Conservation (phyloP, 2,888 invertebrate species). For the Hipparchia sbordonii region DNA sequence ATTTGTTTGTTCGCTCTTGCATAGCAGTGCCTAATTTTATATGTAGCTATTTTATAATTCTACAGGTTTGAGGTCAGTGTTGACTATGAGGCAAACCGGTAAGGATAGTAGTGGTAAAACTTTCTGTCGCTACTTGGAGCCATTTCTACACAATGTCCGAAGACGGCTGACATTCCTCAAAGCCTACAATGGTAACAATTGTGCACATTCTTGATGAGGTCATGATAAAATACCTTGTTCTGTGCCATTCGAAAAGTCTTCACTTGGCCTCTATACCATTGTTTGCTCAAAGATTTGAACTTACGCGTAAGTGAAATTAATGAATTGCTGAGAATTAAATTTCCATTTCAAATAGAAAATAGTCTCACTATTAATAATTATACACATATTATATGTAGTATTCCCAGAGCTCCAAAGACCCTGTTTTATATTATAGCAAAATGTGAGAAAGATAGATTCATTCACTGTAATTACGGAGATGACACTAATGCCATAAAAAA, state of each 20-base stretch:
- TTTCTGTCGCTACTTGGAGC: slow-evolving; percentile 53
- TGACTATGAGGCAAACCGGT: slow-evolving; percentile 63
- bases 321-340: too few species aligned
- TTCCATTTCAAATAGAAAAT: too few species aligned
- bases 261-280: background rate
- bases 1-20: slow-evolving; percentile 61
- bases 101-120: slow-evolving; percentile 57
- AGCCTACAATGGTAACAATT: slow-evolving; percentile 1
- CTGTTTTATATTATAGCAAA: too few species aligned
- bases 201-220: background rate
- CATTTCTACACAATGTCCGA: slow-evolving; percentile 35
- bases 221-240: background rate
- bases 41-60: slow-evolving; percentile 74
- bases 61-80: slow-evolving; percentile 62
- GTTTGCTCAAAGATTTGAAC: background rate
- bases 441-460: too few species aligned
- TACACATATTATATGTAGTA: too few species aligned
- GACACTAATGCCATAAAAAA: too few species aligned
- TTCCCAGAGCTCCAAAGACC: too few species aligned
- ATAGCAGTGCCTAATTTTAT: slow-evolving; percentile 67
- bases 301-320: background rate
- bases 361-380: too few species aligned
- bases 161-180: slow-evolving; percentile 8
- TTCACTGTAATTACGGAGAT: too few species aligned
- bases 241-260: background rate